These are phyloP conservation scores for Syritta pipiens DNA, from an alignment of 2,888 invertebrate species.

Conservation along the genomic window DNA sequence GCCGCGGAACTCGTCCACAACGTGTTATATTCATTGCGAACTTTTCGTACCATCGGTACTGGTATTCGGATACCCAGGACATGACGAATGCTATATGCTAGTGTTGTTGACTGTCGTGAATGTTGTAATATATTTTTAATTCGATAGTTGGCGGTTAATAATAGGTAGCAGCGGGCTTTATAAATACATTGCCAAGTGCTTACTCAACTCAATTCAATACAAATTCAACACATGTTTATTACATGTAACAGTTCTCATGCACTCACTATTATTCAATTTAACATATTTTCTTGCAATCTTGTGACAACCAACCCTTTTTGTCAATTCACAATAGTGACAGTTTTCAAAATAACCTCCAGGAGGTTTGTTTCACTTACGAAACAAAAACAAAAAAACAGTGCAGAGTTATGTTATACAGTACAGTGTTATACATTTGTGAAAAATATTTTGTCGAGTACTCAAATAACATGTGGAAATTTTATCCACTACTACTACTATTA, in stretches of 20 bases:
- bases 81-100: constrained; percentile 74
- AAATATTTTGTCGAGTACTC: too few species aligned
- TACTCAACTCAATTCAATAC: not conserved
- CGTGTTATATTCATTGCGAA: constrained; percentile 85
- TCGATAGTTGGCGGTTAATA: too few species aligned
- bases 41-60: constrained; percentile 87
- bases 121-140: not conserved
- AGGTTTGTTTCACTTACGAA: too few species aligned
- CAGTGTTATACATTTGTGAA: too few species aligned
- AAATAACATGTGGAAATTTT: too few species aligned
- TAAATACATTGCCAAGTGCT: too few species aligned
- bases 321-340: not conserved
- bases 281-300: constrained; percentile 39
- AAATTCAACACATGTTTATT: constrained; percentile 1
- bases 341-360: constrained; percentile 5
- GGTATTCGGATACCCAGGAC: constrained; percentile 90
- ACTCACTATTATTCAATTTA: not conserved
- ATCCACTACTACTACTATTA: too few species aligned
- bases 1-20: constrained; percentile 89
- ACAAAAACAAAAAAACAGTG: too few species aligned
- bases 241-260: not conserved
- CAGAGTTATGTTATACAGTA: too few species aligned
- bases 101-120: not conserved
- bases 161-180: too few species aligned
- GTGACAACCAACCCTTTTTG: constrained; percentile 23